Base-by-base conservation (phyloP, 2,113 vertebrate genomes). In the Percopsis transmontana region DNA sequence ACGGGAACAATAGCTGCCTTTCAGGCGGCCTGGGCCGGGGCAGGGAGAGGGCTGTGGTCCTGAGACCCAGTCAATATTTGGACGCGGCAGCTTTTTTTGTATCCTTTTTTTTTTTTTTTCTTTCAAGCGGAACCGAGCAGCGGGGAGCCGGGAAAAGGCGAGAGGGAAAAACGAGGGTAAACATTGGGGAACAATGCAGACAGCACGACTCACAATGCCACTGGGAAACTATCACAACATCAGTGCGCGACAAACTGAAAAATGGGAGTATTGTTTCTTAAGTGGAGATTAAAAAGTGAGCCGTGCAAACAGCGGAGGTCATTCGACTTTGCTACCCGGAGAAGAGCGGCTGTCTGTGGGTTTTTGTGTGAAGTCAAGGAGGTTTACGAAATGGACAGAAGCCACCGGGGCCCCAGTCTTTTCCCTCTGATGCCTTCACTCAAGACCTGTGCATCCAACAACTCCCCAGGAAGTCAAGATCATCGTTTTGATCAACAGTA, bases 11-110 rank as follows among this genome's bases (percentile, higher is more conserved):
- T 88, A 66, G 83, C 23, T 50, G 72, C 76, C 86, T 90, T 90
- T 91, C 80, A 91, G 77, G 55, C 61, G 2, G 33, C 66, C 70
- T 62, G 70, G 47, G 62, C 68, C 45, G 61, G 72, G 40, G 52
- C 82, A 87, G 72, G 72, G 83, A 78, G 85, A 85, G 58, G 64
- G 68, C 69, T 24, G 62, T 59, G 42, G 71, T 88, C 83, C 86
- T 78, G 70, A 83, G 83, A 85, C 74, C 84, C 79, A 73, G 88
- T 91, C 90, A 91, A 91, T 92, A 91, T 92, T 91, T 92, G 88
- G 86, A 88, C 72, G 70, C 44, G 65, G 76, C 83, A 63, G 74
- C 59, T 82, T 85, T 76, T 90, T 82, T 85, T 62, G 45, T 57
- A 10, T n/a, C 44, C 42, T 23, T 21, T 21, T 13, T 13, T 21